phyloP scores from a whole-genome alignment of 2,113 vertebrate species.

The Neolamprologus brichardi region DNA sequence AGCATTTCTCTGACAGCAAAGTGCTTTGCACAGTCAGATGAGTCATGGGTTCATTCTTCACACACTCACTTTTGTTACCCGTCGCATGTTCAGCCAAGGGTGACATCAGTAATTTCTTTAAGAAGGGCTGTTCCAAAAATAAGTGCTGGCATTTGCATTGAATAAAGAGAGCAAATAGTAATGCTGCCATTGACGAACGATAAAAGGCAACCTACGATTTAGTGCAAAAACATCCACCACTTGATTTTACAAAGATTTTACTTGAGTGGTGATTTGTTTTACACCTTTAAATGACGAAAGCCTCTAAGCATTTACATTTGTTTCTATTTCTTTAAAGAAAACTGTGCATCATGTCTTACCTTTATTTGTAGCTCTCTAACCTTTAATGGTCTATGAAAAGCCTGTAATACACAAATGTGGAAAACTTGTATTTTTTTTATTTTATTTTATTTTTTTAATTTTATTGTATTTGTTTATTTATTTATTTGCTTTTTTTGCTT shows the following conservation, averaged over 20 bases:
- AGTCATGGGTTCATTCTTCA: not conserved
- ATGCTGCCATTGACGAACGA: not conserved
- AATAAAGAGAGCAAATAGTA: not conserved
- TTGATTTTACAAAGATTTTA: not conserved
- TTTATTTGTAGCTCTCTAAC: not conserved
- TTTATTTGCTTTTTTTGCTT: not conserved
- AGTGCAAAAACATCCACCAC: not conserved
- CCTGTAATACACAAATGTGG: not conserved
- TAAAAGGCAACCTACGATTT: not conserved
- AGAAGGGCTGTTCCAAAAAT: not conserved
- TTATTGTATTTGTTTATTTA: not conserved
- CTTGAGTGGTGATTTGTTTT: not conserved
- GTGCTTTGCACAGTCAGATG: not conserved
- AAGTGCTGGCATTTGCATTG: not conserved
- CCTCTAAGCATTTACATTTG: not conserved
- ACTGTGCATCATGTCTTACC: not conserved
- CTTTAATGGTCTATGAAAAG: not conserved
- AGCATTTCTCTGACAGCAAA: not conserved
- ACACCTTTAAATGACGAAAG: not conserved
- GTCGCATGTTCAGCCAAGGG: not conserved
- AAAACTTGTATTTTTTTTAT: not conserved
- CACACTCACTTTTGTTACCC: not conserved
- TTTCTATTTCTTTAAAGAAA: not conserved
- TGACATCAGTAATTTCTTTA: not conserved
- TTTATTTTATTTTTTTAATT: not conserved